A percentile compares a stretch with the other conserved stretches of the same genome.
phyloP scores from a whole-genome alignment of 2,888 invertebrate genomes.

The Gryllus longicercus region DNA sequence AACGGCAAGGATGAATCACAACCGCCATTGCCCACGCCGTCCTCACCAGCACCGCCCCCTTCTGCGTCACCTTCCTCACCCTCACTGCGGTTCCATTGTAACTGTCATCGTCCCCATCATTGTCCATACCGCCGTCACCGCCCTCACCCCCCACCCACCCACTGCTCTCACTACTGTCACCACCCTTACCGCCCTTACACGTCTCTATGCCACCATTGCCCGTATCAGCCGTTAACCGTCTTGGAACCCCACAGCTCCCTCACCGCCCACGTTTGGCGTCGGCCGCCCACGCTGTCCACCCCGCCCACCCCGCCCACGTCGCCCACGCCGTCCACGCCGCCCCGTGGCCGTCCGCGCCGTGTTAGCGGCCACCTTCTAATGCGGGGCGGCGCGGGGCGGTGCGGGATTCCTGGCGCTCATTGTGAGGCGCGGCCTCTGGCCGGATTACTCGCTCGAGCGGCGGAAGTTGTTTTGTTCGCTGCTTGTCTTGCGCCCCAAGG shows the following conservation, averaged over 20 bases:
- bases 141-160: too few species aligned
- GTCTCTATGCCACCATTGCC: too few species aligned
- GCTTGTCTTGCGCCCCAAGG: not conserved
- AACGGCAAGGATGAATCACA: too few species aligned
- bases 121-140: too few species aligned
- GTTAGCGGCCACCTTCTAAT: slow-evolving; percentile 5
- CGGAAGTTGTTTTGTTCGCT: not conserved
- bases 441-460: not conserved
- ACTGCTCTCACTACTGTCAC: too few species aligned
- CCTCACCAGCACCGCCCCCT: not conserved
- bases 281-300: too few species aligned
- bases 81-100: not conserved
- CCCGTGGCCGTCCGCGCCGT: not conserved
- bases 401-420: not conserved
- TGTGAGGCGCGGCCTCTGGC: not conserved
- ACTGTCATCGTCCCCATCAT: too few species aligned
- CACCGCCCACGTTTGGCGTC: too few species aligned
- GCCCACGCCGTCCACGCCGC: not conserved
- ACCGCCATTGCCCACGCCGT: not conserved
- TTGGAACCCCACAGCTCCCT: not conserved
- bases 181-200: too few species aligned
- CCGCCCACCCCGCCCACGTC: not conserved
- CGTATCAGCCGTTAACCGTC: too few species aligned
- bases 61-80: not conserved
- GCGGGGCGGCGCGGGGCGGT: not conserved